Percentiles rank a stretch among this genome's conserved stretches.
These are phyloP conservation scores for Sebastes reedi DNA, from an alignment of 2,797 vertebrate species.

Conservation along the genomic window DNA sequence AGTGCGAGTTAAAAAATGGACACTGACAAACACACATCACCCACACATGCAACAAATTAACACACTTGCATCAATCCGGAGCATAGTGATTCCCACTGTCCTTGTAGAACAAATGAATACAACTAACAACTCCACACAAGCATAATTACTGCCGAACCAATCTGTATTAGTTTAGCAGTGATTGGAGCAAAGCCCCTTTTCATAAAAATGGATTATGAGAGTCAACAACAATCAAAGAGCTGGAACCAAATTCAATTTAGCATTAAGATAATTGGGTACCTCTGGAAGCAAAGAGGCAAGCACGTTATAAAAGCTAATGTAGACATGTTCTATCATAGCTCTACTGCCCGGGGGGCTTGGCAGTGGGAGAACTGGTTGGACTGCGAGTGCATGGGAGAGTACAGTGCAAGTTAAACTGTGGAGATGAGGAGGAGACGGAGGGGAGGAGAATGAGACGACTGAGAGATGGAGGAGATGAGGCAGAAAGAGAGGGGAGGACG, in stretches of 20 bases:
- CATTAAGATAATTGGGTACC: conserved; percentile 75
- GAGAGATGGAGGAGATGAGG: conserved; percentile 34
- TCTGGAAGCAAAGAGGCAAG: conserved; percentile 61
- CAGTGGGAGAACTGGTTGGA: conserved; percentile 15
- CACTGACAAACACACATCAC: not conserved
- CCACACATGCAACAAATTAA: conserved; percentile 14
- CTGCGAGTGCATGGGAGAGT: conserved; percentile 16
- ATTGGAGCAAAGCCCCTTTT: conserved; percentile 69
- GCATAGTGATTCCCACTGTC: conserved; percentile 25
- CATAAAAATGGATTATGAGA: conserved; percentile 68
- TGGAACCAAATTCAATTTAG: conserved; percentile 79
- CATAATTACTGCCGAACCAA: conserved; percentile 66
- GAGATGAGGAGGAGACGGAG: conserved; percentile 21
- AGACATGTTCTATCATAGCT: conserved; percentile 47
- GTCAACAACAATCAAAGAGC: conserved; percentile 75
- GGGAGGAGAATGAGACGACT: conserved; percentile 19
- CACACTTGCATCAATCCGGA: conserved; percentile 15
- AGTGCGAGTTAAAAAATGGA: not conserved
- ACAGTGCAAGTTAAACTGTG: not conserved
- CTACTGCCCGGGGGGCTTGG: conserved; percentile 9
- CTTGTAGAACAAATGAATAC: conserved; percentile 37
- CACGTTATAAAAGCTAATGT: conserved; percentile 63
- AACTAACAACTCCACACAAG: conserved; percentile 47
- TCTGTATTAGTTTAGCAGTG: conserved; percentile 68
- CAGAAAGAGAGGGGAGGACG: conserved; percentile 29